phyloP scores from a whole-genome alignment of 2,888 invertebrate species.

The Eudemis profundana region DNA sequence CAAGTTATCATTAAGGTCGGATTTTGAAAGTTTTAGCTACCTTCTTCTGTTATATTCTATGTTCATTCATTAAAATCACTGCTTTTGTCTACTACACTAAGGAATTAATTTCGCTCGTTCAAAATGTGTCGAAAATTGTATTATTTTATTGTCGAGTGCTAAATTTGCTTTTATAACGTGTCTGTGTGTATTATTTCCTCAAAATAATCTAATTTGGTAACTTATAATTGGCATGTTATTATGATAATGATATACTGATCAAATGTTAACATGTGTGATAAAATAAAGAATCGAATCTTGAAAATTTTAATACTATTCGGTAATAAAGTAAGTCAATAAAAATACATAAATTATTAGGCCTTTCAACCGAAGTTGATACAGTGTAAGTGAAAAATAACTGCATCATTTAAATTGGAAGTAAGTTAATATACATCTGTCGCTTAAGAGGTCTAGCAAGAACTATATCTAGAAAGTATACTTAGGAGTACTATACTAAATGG shows the following conservation, averaged over 20 bases:
- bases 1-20: neutral
- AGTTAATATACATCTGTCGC: neutral
- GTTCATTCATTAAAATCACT: conserved; percentile 15
- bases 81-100: conserved; percentile 13
- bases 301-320: neutral
- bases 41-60: neutral
- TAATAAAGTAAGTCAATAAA: conserved; percentile 1
- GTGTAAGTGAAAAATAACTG: neutral
- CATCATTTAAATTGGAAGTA: conserved; percentile 6
- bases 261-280: neutral
- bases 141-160: conserved; percentile 40
- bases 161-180: conserved; percentile 13
- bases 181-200: conserved; percentile 2
- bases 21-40: conserved; percentile 13
- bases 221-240: conserved; percentile 26
- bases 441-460: conserved; percentile 14
- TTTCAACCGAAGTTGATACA: neutral
- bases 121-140: conserved; percentile 39
- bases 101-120: conserved; percentile 22
- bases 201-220: conserved; percentile 31
- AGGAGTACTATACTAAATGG: conserved; percentile 35
- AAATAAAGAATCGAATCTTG: neutral
- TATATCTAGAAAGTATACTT: conserved; percentile 41
- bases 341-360: conserved; percentile 31
- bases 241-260: neutral